These are phyloP conservation scores for Athene noctua DNA, from an alignment of 2,113 vertebrate genomes.

Conservation along the genomic window DNA sequence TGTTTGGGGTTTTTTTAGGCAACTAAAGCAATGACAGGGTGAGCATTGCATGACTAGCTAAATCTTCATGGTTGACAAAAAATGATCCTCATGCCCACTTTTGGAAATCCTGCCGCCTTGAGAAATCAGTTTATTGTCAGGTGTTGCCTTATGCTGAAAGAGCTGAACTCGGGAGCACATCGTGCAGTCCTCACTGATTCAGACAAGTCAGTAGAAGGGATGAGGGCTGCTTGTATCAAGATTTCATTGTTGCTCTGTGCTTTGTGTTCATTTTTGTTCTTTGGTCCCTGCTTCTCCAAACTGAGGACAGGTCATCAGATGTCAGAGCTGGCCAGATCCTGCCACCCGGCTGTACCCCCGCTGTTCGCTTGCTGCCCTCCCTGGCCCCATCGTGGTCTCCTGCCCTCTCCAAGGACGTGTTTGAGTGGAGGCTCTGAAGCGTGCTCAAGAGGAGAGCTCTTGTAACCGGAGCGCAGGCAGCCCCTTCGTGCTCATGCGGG, in stretches of 20 bases:
- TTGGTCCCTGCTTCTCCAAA: background rate
- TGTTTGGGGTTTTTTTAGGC: background rate
- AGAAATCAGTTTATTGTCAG: background rate
- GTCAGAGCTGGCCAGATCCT: background rate
- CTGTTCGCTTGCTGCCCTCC: background rate
- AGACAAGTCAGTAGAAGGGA: background rate
- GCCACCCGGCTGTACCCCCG: background rate
- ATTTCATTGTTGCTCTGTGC: background rate
- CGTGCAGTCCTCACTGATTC: fast-evolving
- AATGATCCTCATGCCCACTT: background rate
- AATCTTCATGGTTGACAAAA: background rate
- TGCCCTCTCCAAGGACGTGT: background rate
- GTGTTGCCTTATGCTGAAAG: background rate
- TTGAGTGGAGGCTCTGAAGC: background rate
- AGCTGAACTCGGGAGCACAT: background rate
- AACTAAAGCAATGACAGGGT: background rate
- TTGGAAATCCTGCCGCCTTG: background rate
- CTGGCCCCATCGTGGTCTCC: fast-evolving
- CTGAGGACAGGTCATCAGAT: fast-evolving
- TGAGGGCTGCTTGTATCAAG: background rate
- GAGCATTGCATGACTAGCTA: background rate
- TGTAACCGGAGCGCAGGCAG: fast-evolving
- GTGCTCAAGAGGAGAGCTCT: background rate
- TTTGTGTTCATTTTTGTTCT: background rate
- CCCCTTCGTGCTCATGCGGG: fast-evolving